Evolutionary conservation across 2,888 invertebrate genomes (phyloP).

Genomic region (Pseudanteris insignis): DNA sequence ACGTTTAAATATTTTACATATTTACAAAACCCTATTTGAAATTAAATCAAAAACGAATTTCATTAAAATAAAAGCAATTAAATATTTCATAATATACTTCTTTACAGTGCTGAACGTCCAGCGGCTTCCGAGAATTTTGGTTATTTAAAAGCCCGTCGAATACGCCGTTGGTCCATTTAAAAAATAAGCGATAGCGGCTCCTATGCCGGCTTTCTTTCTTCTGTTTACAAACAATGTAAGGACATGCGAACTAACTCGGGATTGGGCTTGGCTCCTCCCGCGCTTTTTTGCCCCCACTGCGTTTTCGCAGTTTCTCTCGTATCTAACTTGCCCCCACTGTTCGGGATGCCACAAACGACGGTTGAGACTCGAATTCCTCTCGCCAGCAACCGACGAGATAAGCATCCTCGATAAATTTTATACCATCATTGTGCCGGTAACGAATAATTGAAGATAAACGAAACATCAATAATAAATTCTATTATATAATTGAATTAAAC

Average conservation of each 20-base stretch:
- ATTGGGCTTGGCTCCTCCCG: slow-evolving; percentile 35
- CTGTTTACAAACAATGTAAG: slow-evolving; percentile 38
- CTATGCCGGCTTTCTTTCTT: slow-evolving; percentile 21
- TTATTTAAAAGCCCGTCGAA: too few relatives aligned
- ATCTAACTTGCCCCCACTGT: slow-evolving; percentile 49
- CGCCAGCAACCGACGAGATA: slow-evolving; percentile 45
- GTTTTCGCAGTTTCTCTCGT: slow-evolving; percentile 53
- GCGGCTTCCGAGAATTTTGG: too few relatives aligned
- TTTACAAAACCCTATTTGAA: too few relatives aligned
- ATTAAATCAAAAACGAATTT: too few relatives aligned
- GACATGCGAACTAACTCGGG: slow-evolving; percentile 33
- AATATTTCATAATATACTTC: too few relatives aligned
- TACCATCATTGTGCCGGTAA: slow-evolving; percentile 14
- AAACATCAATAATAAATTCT: neutral
- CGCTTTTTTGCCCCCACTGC: slow-evolving; percentile 48
- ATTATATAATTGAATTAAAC: slow-evolving; percentile 4
- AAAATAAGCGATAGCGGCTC: slow-evolving; percentile 35
- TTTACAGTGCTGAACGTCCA: too few relatives aligned
- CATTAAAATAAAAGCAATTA: too few relatives aligned
- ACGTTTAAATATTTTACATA: neutral
- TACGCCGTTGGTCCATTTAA: slow-evolving; percentile 28
- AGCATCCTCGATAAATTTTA: slow-evolving; percentile 27
- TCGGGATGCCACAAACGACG: slow-evolving; percentile 56
- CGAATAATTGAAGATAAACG: neutral
- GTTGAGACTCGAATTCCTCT: slow-evolving; percentile 66